A percentile compares a stretch with the other conserved stretches of the same genome.
Evolutionary conservation across 2,113 vertebrate species (phyloP).

Genomic region (Oreotrochilus melanogaster): DNA sequence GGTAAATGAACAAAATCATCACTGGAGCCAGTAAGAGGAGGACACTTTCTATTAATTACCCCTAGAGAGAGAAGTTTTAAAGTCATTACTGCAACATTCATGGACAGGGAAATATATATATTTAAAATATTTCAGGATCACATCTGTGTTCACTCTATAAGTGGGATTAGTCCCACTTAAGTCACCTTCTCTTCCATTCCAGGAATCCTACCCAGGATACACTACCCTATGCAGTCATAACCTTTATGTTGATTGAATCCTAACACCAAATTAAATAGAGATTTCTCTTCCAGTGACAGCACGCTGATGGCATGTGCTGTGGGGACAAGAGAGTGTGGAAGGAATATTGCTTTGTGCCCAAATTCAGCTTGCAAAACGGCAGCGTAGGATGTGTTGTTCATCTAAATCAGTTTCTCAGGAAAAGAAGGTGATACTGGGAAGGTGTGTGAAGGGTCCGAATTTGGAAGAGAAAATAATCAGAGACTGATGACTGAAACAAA

Average conservation of each 20-base stretch:
- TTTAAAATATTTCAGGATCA: not conserved
- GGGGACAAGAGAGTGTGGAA: not conserved
- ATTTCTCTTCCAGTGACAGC: not conserved
- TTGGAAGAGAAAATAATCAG: constrained; percentile 1
- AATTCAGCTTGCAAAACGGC: not conserved
- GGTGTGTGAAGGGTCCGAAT: not conserved
- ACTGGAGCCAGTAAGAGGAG: not conserved
- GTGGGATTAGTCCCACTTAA: not conserved
- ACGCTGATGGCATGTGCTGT: not conserved
- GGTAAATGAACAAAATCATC: not conserved
- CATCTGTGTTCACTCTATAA: not conserved
- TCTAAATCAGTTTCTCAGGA: not conserved
- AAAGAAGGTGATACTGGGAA: constrained; percentile 27
- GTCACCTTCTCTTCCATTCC: not conserved
- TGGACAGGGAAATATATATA: not conserved
- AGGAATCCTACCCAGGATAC: not conserved
- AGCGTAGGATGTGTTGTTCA: not conserved
- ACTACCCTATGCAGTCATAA: not conserved
- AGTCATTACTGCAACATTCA: not conserved
- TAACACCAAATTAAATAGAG: not conserved
- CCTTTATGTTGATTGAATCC: constrained; percentile 9
- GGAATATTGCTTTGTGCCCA: not conserved
- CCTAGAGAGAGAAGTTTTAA: not conserved
- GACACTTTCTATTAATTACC: not conserved
- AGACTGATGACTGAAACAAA: constrained; percentile 24